phyloP scores from a whole-genome alignment of 2,797 vertebrate species.

The Chlorospingus semifuscus region DNA sequence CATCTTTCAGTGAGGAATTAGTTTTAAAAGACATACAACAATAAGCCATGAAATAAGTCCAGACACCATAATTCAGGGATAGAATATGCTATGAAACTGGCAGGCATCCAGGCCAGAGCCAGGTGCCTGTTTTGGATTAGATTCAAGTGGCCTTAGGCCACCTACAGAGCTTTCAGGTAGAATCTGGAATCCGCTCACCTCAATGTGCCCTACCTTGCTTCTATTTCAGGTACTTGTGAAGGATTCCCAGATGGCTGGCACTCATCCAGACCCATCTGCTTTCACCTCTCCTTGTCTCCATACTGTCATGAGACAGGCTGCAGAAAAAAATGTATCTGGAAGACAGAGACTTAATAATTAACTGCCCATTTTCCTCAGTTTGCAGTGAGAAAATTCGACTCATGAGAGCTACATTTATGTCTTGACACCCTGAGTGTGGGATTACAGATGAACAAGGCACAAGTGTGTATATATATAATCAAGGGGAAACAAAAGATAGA shows the following conservation, averaged over 20 bases:
- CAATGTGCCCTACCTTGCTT: conserved; percentile 46
- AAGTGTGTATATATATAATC: not conserved
- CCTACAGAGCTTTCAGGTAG: conserved; percentile 75
- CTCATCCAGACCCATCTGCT: conserved; percentile 59
- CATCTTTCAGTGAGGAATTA: conserved; percentile 70
- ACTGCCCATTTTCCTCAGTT: not conserved
- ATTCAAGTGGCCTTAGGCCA: conserved; percentile 76
- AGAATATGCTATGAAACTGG: conserved; percentile 68
- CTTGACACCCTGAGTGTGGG: not conserved
- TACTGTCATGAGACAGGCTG: conserved; percentile 49
- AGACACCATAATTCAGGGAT: conserved; percentile 69
- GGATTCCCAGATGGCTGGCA: conserved; percentile 76
- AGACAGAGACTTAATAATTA: conserved; percentile 32
- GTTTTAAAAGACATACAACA: conserved; percentile 67
- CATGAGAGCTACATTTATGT: not conserved
- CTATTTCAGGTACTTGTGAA: conserved; percentile 69
- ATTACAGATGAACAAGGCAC: not conserved
- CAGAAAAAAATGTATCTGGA: conserved; percentile 47
- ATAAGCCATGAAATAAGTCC: conserved; percentile 63
- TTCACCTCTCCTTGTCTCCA: conserved; percentile 55
- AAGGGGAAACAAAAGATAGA: not conserved
- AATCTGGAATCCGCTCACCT: conserved; percentile 68
- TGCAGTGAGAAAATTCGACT: not conserved
- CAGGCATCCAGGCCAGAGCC: conserved; percentile 66
- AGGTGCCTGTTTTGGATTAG: conserved; percentile 73